These are phyloP conservation scores for Coelopa frigida DNA, from an alignment of 1,140 invertebrate genomes.

Conservation along the genomic window DNA sequence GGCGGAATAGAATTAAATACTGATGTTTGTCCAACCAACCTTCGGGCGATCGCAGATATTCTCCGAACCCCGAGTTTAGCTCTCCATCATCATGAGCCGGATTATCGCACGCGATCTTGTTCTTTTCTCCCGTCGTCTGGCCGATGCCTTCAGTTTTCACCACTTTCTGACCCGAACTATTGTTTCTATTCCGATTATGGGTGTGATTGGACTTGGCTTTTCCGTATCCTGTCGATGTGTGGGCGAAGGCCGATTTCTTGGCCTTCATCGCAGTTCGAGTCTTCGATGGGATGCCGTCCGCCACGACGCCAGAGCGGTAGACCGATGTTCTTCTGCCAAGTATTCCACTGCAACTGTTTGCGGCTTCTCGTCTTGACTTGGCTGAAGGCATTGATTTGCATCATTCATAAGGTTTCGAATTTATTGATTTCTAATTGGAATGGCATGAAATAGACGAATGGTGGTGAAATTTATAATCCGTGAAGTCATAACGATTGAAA, in stretches of 20 bases:
- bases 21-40: conserved; percentile 19
- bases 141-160: conserved; percentile 12
- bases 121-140: conserved; percentile 10
- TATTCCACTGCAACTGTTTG: no score
- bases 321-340: no score
- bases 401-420: neutral
- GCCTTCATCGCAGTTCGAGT: conserved; percentile 36
- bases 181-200: conserved; percentile 12
- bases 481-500: no score
- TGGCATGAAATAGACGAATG: no score
- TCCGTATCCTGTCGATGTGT: conserved; percentile 38
- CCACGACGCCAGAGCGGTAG: no score
- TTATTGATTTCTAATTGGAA: no score
- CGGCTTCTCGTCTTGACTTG: no score
- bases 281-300: no score
- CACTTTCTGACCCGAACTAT: conserved; percentile 7
- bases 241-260: conserved; percentile 36
- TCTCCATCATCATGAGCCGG: conserved; percentile 31
- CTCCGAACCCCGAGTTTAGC: conserved; percentile 40
- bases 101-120: conserved; percentile 17
- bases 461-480: no score
- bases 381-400: no score
- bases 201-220: conserved; percentile 21
- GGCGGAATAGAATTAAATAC: neutral
- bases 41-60: conserved; percentile 39